These are phyloP conservation scores for Sebastiscus tertius DNA, from an alignment of 2,797 vertebrate genomes.

Conservation along the genomic window DNA sequence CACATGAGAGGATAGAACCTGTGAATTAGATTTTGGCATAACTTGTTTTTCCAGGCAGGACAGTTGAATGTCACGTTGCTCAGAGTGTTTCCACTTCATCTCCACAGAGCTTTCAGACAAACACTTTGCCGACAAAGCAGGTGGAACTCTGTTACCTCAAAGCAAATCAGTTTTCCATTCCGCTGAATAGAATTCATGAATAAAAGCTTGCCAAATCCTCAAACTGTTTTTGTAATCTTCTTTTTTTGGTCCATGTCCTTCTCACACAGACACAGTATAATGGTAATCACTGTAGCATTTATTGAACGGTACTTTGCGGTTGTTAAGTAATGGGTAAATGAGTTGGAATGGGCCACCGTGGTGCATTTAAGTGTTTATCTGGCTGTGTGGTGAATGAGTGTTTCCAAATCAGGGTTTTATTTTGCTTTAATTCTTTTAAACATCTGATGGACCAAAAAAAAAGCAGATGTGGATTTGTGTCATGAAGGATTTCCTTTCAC, in stretches of 20 bases:
- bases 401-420: constrained; percentile 6
- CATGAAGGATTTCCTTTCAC: not conserved
- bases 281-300: not conserved
- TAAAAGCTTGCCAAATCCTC: not conserved
- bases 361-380: constrained; percentile 11
- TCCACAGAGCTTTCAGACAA: constrained; percentile 31
- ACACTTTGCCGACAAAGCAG: constrained; percentile 47
- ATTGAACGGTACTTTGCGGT: not conserved
- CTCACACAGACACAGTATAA: constrained; percentile 1
- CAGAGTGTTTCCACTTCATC: constrained; percentile 35
- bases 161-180: constrained; percentile 32
- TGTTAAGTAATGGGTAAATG: constrained; percentile 29
- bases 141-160: constrained; percentile 2
- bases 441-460: not conserved
- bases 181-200: constrained; percentile 12
- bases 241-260: not conserved
- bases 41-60: constrained; percentile 45
- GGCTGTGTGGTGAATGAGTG: not conserved
- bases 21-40: constrained; percentile 60
- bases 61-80: constrained; percentile 57
- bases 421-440: not conserved
- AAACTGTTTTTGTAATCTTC: not conserved
- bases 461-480: not conserved
- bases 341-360: constrained; percentile 2
- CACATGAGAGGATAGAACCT: constrained; percentile 42